Evolutionary conservation across 1,140 invertebrate species (phyloP), one percentile per base, ranked within the genome.

Genomic region (Drosophila sp.): DNA sequence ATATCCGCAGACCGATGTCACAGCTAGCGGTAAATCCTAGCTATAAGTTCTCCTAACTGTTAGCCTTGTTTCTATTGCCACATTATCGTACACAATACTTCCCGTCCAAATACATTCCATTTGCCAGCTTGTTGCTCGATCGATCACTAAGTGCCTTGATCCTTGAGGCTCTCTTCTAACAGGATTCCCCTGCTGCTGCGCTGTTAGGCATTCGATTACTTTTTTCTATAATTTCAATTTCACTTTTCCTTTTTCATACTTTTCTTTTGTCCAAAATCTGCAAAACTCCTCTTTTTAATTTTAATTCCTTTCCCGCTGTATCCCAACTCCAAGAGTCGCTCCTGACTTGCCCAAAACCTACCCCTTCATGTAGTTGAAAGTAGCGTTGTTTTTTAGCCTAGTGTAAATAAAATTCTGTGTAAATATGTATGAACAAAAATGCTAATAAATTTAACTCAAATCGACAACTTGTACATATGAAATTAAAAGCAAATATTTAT

Each of bases 1-100:
- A 89, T 94, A 95, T 91, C 61, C 94, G 92, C 91, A 92, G 78
- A 76, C 93, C 81, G 94, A 95, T 92, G 91, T 92, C 72, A 78
- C 82, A 59, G 57, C 71, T 78, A 83, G 83, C 80, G 83, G 84
- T 87, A 87, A 86, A 69, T 36, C 51, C 71, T 62, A 73, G 57
- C 71, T 36, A 36, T 69, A 73, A 73, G 64, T 78, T 62, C 45
- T 8, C 7, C 62, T 70, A 54, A 66, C 8, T 74, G 70, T 75
- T 77, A 74, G 77, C 54, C 27, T 64, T 76, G 54, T 59, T 71
- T 61, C 38, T 50, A 48, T 25, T 46, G 40, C 40, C 64, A 56
- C 50, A 32, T 25, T 2, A 21, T 21, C 21, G 21, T 21, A 45
- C 40, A 16, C 34, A 64, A 58, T n/a, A 38, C 45, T 76, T 71